A percentile compares a stretch with the other conserved stretches of the same genome.
These are phyloP conservation scores for Euzophera pinguis DNA, from an alignment of 2,888 invertebrate genomes.

Conservation along the genomic window DNA sequence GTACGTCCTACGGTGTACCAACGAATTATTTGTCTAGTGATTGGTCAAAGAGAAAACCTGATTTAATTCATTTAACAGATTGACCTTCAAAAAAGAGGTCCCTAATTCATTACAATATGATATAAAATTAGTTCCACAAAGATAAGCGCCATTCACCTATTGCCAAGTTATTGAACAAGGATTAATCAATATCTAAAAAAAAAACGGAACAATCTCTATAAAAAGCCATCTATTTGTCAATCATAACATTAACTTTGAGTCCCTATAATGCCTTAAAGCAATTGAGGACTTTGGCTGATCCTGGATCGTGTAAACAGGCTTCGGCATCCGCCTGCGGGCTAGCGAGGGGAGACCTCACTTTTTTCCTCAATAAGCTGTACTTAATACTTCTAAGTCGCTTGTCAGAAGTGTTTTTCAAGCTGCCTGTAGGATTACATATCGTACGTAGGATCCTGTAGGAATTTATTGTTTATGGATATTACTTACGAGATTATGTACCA, in stretches of 20 bases:
- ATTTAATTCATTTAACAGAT: conserved; percentile 2
- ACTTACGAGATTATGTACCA: too few species aligned
- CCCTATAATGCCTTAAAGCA: conserved; percentile 57
- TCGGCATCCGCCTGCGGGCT: conserved; percentile 55
- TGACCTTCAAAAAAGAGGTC: neutral
- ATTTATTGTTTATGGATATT: neutral
- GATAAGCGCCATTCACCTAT: too few species aligned
- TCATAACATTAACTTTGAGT: conserved; percentile 42
- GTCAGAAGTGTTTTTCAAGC: neutral
- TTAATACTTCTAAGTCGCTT: neutral
- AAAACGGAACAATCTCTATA: neutral
- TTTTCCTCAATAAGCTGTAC: neutral
- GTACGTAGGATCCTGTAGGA: too few species aligned
- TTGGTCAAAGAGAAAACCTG: conserved; percentile 7
- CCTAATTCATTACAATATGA: too few species aligned
- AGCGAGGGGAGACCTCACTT: neutral
- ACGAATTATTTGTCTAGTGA: conserved; percentile 4
- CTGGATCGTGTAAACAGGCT: conserved; percentile 65
- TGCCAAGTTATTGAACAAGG: too few species aligned
- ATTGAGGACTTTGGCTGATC: conserved; percentile 57
- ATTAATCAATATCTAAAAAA: neutral
- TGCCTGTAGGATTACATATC: neutral
- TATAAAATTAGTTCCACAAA: too few species aligned
- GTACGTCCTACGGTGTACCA: neutral
- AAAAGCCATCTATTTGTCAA: conserved; percentile 6